Evolutionary conservation across 35 echinoderm and acorn worm species (phyloP).

Genomic region (Heliocidaris erythrogramma): DNA sequence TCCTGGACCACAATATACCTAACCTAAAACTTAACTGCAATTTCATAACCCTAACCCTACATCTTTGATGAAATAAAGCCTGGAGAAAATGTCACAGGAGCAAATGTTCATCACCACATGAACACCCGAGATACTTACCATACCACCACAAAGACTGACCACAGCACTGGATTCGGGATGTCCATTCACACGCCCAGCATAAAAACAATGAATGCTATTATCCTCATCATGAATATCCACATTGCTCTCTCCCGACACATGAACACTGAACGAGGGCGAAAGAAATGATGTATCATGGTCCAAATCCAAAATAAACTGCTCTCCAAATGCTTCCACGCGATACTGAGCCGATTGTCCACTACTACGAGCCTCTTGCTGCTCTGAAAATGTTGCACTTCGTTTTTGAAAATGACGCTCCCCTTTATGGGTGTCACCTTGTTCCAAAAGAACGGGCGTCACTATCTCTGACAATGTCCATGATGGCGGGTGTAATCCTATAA

Average conservation of each 20-base stretch:
- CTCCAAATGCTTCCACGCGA: constrained; percentile 61
- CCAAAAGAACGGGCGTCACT: constrained; percentile 39
- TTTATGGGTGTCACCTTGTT: constrained; percentile 44
- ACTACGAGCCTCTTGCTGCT: background rate
- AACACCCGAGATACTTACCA: constrained; percentile 54
- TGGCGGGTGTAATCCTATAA: background rate
- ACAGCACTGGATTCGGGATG: constrained; percentile 57
- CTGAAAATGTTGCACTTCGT: constrained; percentile 55
- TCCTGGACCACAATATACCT: too few relatives aligned
- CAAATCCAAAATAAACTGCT: constrained; percentile 57
- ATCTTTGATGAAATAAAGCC: background rate
- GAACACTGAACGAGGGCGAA: constrained; percentile 46
- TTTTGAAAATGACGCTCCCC: constrained; percentile 65
- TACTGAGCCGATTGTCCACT: constrained; percentile 19
- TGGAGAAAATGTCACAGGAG: background rate
- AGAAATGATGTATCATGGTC: constrained; percentile 53
- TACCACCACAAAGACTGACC: constrained; percentile 64
- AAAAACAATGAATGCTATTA: constrained; percentile 60
- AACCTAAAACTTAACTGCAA: too few relatives aligned
- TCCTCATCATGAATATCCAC: constrained; percentile 54
- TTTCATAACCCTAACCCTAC: background rate
- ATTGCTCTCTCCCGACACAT: constrained; percentile 43
- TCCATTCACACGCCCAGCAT: constrained; percentile 55
- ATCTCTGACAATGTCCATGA: constrained; percentile 56
- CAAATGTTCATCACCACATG: background rate